phyloP scores from a whole-genome alignment of 1,140 invertebrate species.

The Drosophila tristis region DNA sequence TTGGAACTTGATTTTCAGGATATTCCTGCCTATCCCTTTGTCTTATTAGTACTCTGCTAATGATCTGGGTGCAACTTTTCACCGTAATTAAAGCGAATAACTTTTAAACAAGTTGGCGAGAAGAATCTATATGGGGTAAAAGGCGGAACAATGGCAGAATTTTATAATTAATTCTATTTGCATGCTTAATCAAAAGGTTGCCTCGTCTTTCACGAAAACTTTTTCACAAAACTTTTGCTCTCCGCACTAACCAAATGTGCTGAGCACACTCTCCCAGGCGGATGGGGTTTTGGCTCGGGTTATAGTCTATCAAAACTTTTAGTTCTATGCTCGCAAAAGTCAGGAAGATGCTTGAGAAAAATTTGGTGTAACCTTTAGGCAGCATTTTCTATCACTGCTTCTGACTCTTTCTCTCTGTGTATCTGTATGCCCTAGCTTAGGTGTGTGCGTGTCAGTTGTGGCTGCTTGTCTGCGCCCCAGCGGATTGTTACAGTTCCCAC shows the following conservation, averaged over 20 bases:
- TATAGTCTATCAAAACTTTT: slow-evolving; percentile 26
- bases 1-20: neutral
- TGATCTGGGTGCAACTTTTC: slow-evolving; percentile 5
- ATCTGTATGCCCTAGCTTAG: slow-evolving; percentile 25
- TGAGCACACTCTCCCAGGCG: neutral
- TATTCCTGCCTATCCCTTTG: slow-evolving; percentile 10
- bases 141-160: slow-evolving; percentile 28
- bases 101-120: slow-evolving; percentile 6
- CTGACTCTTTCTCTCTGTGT: slow-evolving; percentile 1
- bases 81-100: slow-evolving; percentile 28
- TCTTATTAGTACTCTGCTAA: slow-evolving; percentile 7
- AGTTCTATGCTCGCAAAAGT: neutral
- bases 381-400: slow-evolving; percentile 4
- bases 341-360: slow-evolving; percentile 7
- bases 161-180: slow-evolving; percentile 41
- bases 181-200: slow-evolving; percentile 18
- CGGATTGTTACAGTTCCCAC: slow-evolving; percentile 20
- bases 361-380: slow-evolving; percentile 34
- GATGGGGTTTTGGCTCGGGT: neutral
- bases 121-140: slow-evolving; percentile 14
- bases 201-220: slow-evolving; percentile 19
- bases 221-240: slow-evolving; percentile 25
- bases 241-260: slow-evolving; percentile 17
- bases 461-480: slow-evolving; percentile 10
- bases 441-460: slow-evolving; percentile 25